These are phyloP conservation scores for Muntiacus muntjak DNA, from an alignment of 2,113 vertebrate genomes.

Conservation along the genomic window DNA sequence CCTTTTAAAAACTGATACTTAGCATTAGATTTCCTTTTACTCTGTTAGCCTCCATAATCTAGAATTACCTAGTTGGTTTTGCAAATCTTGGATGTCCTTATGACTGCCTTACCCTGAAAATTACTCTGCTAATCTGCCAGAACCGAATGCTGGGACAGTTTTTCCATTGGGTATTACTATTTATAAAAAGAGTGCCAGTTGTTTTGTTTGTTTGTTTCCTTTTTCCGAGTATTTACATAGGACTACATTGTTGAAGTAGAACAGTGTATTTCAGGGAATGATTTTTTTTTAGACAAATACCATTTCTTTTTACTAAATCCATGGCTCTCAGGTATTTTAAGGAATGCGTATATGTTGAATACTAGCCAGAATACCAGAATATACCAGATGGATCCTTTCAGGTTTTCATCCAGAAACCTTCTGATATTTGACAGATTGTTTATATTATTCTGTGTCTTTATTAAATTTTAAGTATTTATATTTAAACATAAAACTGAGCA, in stretches of 20 bases:
- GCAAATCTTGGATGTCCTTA: neutral
- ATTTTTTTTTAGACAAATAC: neutral
- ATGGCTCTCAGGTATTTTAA: slow-evolving; percentile 23
- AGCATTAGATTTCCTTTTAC: neutral
- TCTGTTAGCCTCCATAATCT: neutral
- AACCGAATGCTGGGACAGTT: neutral
- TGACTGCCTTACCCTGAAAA: neutral
- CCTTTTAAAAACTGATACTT: neutral
- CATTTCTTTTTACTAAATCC: slow-evolving; percentile 4
- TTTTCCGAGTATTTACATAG: neutral
- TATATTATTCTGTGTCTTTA: slow-evolving; percentile 14
- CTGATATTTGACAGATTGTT: neutral
- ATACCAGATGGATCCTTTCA: neutral
- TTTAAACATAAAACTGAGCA: neutral
- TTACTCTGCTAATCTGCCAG: neutral
- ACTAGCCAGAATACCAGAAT: neutral
- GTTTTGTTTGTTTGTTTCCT: neutral
- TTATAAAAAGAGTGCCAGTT: neutral
- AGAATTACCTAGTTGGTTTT: neutral
- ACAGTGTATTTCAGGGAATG: neutral
- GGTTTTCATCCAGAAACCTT: slow-evolving; percentile 2
- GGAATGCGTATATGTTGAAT: neutral
- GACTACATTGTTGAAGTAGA: neutral
- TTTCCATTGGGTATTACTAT: neutral
- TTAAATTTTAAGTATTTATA: slow-evolving; percentile 10